Base-by-base conservation (phyloP, 2,888 invertebrate genomes). In the Orthosia gracilis region DNA sequence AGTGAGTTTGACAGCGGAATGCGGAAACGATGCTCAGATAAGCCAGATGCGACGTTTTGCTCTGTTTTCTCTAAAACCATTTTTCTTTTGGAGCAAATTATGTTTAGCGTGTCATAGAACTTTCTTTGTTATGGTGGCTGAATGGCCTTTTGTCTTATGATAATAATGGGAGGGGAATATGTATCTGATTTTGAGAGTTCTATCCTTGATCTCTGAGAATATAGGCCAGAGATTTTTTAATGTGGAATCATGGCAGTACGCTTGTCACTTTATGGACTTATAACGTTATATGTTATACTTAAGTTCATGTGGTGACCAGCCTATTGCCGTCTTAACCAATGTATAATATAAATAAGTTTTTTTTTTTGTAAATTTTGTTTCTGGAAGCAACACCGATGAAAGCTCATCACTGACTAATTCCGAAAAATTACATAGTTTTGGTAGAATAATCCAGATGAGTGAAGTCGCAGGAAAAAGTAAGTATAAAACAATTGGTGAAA, bases 1-100 rank as follows among this genome's bases (percentile, higher is more conserved):
- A 83, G 67, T 78, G 85, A 85, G 72, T 84, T 71, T 83, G 82
- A 84, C 85, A 66, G 66, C 61, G 69, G 57, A 72, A 85, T 67
- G 78, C 70, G 82, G 71, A 78, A 78, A 78, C 54, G 63, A 68
- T 67, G 52, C 68, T 74, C 55, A 52, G 64, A 69, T 61, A 67
- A 64, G 52, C 69, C 12, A 54, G 69, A 77, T 57, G 70, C 52
- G 73, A 65, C 55, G 50, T 69, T 71, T 80, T 69, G 63, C 59
- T 52, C 61, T 18, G 65, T 73, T 84, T 72, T 69, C 64, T 63
- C 50, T 61, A 70, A 81, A 81, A 73, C 66, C 72, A 66, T 73
- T 83, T 81, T 81, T 72, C 52, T 62, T 65, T 69, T 45, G 12
- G 0, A 23, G 55, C 45, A 70, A 69, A 82, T 82, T 82, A 70